These are phyloP conservation scores for Molossus molossus DNA, from an alignment of 2,797 vertebrate genomes.

Conservation along the genomic window DNA sequence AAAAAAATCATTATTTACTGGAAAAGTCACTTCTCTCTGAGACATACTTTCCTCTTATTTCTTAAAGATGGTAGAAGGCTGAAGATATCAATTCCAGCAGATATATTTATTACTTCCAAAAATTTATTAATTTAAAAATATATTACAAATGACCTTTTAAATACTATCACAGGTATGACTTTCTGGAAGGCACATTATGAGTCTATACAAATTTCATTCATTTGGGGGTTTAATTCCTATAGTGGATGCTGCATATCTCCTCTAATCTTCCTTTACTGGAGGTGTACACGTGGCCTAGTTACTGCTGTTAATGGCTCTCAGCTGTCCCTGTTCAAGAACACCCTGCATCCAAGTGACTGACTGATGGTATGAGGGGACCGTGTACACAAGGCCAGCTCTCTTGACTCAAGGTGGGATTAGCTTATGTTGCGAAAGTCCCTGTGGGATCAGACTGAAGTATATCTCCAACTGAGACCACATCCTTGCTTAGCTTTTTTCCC, in stretches of 20 bases:
- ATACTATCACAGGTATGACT: neutral
- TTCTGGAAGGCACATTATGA: neutral
- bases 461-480: neutral
- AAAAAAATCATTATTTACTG: constrained; percentile 31
- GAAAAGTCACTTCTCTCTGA: constrained; percentile 46
- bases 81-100: neutral
- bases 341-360: neutral
- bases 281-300: neutral
- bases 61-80: neutral
- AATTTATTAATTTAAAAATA: constrained; percentile 43
- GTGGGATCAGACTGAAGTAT: neutral
- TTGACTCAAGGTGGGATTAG: neutral
- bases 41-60: constrained; percentile 27
- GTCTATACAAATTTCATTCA: neutral
- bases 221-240: neutral
- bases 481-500: neutral
- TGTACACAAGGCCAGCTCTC: neutral
- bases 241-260: neutral
- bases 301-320: neutral
- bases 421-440: neutral
- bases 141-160: constrained; percentile 37
- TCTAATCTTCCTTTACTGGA: neutral
- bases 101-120: constrained; percentile 20
- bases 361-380: neutral
- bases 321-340: neutral